A percentile compares a stretch with the other conserved stretches of the same genome.
Evolutionary conservation across 2,888 invertebrate species (phyloP).

Genomic region (Apamea crenata): DNA sequence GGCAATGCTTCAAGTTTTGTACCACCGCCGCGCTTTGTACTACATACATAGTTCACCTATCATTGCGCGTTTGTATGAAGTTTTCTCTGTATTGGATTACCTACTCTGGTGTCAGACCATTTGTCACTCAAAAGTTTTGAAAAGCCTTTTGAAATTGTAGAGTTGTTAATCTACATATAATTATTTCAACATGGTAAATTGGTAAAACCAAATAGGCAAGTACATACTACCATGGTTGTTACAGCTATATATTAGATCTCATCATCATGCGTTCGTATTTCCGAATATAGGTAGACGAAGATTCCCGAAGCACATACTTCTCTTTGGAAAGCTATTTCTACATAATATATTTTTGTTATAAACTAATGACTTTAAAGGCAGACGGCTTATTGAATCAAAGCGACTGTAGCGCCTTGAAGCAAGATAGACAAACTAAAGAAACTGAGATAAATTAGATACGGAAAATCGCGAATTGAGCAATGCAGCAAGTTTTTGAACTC

Average conservation of each 20-base stretch:
- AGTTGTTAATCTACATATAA: too few relatives aligned
- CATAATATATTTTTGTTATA: not conserved
- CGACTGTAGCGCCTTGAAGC: not conserved
- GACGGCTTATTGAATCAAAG: slow-evolving; percentile 15
- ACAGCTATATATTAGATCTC: not conserved
- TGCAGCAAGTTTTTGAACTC: not conserved
- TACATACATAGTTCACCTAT: too few relatives aligned
- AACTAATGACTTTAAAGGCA: not conserved
- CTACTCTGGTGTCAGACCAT: not conserved
- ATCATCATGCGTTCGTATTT: not conserved
- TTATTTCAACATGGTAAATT: not conserved
- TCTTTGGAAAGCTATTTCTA: not conserved
- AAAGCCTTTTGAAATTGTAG: too few relatives aligned
- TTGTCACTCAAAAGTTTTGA: not conserved
- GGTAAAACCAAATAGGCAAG: too few relatives aligned
- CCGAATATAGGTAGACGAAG: not conserved
- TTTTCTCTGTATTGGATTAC: not conserved
- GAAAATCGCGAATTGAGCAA: slow-evolving; percentile 7
- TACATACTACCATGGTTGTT: not conserved
- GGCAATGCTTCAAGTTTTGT: too few relatives aligned
- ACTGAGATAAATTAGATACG: slow-evolving; percentile 4
- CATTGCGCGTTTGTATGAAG: not conserved
- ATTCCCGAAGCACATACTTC: not conserved
- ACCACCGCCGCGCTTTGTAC: not conserved
- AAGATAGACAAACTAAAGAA: not conserved